Conservation (phyloP, 2,797 vertebrate species). For the Brachyrhaphis roseni region DNA sequence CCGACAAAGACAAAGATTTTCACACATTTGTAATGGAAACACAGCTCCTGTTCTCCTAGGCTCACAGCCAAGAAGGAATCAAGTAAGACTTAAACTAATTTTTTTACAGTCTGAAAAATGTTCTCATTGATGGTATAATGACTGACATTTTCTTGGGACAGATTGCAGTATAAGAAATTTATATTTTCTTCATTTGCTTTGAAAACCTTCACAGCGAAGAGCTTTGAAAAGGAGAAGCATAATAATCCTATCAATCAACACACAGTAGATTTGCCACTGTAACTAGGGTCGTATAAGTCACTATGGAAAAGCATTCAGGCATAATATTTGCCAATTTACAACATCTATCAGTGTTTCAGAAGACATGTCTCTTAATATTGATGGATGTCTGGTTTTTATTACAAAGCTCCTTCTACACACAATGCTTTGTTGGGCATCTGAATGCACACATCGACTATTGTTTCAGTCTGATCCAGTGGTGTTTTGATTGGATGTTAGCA, state of each 20-base stretch:
- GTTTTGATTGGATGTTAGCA: slow-evolving; percentile 22
- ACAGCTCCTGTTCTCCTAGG: background rate
- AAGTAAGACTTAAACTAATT: background rate
- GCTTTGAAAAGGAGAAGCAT: background rate
- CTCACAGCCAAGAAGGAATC: background rate
- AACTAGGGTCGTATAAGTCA: slow-evolving; percentile 20
- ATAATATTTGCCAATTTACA: slow-evolving; percentile 17
- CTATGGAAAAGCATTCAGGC: slow-evolving; percentile 21
- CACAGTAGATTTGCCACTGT: background rate
- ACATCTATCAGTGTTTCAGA: slow-evolving; percentile 37
- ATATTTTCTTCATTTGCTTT: background rate
- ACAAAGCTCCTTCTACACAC: slow-evolving; percentile 10
- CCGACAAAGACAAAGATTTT: no score
- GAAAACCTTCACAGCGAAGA: background rate
- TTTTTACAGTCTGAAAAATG: background rate
- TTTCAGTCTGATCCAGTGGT: slow-evolving; percentile 8
- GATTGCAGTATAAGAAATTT: background rate
- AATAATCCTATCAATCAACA: slow-evolving; percentile 17
- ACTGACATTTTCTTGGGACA: background rate
- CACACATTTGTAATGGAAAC: no score
- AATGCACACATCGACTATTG: slow-evolving; percentile 17
- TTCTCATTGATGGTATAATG: background rate
- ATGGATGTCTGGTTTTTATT: slow-evolving; percentile 34
- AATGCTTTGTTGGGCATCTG: slow-evolving; percentile 1
- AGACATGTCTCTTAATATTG: slow-evolving; percentile 34